phyloP scores from a whole-genome alignment of 1,140 invertebrate species.

The Eurosta solidaginis region DNA sequence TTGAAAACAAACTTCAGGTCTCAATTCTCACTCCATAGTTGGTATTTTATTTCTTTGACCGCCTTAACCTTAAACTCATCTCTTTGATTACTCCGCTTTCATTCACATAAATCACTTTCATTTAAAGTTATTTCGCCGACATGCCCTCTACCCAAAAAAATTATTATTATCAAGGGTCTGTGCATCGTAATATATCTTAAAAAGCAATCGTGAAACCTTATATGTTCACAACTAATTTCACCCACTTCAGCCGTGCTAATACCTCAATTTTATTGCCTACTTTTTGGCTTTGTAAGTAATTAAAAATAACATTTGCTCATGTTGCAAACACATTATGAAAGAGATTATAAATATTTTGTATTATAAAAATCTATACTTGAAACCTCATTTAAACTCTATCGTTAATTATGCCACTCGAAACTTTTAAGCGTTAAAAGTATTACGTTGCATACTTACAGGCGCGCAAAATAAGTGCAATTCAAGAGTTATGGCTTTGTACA shows the following conservation, averaged over 20 bases:
- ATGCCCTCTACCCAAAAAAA: too few species aligned
- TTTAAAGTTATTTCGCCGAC: too few species aligned
- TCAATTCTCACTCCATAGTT: too few species aligned
- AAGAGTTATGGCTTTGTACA: background rate
- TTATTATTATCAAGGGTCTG: too few species aligned
- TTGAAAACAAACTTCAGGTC: too few species aligned
- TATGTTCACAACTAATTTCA: background rate
- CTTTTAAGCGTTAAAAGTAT: background rate
- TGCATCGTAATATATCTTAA: background rate
- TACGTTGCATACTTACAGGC: constrained; percentile 14
- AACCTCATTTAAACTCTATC: background rate
- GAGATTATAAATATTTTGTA: background rate
- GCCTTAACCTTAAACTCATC: too few species aligned
- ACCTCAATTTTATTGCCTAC: background rate
- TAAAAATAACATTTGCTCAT: background rate
- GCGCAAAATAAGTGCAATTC: too few species aligned
- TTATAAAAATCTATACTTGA: constrained; percentile 10
- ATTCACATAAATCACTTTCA: too few species aligned
- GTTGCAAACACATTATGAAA: too few species aligned
- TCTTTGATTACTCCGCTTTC: too few species aligned
- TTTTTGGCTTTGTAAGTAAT: background rate
- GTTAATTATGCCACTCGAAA: background rate
- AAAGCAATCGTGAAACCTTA: background rate
- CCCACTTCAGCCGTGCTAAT: background rate
- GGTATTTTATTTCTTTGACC: too few species aligned